Base-by-base conservation (phyloP, 2,888 invertebrate genomes). In the Ophion obscuratus region DNA sequence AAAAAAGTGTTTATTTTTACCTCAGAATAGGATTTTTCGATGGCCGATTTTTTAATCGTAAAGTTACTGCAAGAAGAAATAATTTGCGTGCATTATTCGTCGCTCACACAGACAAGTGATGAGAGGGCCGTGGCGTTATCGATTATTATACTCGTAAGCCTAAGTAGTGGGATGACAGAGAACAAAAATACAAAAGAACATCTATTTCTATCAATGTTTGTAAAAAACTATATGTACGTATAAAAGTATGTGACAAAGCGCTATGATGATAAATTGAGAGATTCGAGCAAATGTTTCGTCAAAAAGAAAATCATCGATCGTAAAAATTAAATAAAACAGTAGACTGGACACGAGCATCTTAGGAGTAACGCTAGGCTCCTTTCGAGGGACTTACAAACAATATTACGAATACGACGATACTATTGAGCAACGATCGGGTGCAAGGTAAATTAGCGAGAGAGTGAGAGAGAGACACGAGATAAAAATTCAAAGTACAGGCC, bases 1-100 rank as follows among this genome's bases (percentile, higher is more conserved):
- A 68, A 14, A 36, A 31, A 53, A 53, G 53, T 53, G 14, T 53
- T 14, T 53, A 17, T 53, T 53, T 93, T 95, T 95, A 98, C 98
- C 96, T 99, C 98, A 10, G 98, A 98, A 94, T 99, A 99, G 0
- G 98, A 98, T 94, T 98, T 98, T 94, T 99, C 99, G 90, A 99
- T 97, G 86, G 98, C 97, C 70, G 98, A 98, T 89, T 98, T 96
- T 94, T 98, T 98, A 93, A 98, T 96, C 90, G 97, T 97, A 94
- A 98, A 99, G 91, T 97, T 97, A 91, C 96, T 96, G 94, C 83
- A 95, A 95, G 78, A 86, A 76, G 27, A 84, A 81, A 76, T 31
- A 66, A 53, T 82, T 36, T 31, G 61, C 57, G 11, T 53, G 10
- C 47, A 14, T 61, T 61, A 75, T 44, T 75, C 44, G 27, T 64